Evolutionary conservation across 1,140 invertebrate species (phyloP), one percentile per base, ranked within the genome.

Genomic region (Galleria mellonella): DNA sequence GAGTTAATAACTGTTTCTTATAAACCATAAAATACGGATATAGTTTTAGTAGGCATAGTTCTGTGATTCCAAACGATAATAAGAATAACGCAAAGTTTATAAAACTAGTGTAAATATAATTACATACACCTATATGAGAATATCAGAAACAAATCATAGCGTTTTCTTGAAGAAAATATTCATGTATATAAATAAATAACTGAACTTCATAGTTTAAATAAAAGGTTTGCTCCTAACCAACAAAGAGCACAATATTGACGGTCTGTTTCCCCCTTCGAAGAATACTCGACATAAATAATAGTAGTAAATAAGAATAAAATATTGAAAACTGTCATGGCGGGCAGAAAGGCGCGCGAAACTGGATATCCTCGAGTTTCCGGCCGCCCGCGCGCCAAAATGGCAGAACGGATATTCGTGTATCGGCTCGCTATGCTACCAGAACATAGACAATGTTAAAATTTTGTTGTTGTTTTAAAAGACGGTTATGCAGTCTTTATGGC

Each of bases 291-390:
- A 83, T 73, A 81, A 78, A 81, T 81, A 83, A 83, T 70, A 48
- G 55, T 73, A 62, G 72, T 83, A 81, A 83, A 83, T 83, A 83
- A 81, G 67, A 72, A 68, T 79, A 81, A 83, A 77, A 81, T 83
- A 83, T 83, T 70, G 76, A 70, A 79, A 81, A 83, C 52, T 75
- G 79, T 83, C 79, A 77, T 67, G 61, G 72, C 59, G 63, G 64
- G 66, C 49, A 73, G 70, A 81, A 77, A 77, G 63, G 69, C 69
- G 67, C 62, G 72, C 68, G 70, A 69, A 71, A 72, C 70, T 72
- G 73, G 74, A 79, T 79, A 77, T 81, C 72, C 76, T 65, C 46
- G 63, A 61, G 71, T 77, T 83, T 83, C 79, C 79, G 79, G 72
- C 55, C 62, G 72, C 65, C 50, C 66, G 70, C 69, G 60, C 68